Evolutionary conservation across 2,888 invertebrate species (phyloP).

Genomic region (Campoplex capitator): DNA sequence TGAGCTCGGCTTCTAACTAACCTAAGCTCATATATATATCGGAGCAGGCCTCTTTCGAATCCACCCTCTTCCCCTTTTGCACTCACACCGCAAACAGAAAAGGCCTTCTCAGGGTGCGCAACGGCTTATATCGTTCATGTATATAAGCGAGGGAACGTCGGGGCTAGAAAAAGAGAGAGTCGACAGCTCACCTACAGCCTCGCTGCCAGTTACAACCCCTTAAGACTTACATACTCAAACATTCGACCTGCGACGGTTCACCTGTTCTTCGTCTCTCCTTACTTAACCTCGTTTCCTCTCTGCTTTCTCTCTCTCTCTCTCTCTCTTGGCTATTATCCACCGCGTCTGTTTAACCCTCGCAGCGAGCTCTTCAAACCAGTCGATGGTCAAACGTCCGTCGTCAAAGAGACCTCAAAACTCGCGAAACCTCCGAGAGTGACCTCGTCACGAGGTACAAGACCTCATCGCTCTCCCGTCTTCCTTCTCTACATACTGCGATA

Average conservation of each 20-base stretch:
- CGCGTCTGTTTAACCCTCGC: slow-evolving; percentile 30
- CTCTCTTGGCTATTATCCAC: slow-evolving; percentile 33
- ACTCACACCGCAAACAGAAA: slow-evolving; percentile 13
- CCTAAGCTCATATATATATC: slow-evolving; percentile 24
- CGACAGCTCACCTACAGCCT: slow-evolving; percentile 48
- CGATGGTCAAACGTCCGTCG: slow-evolving; percentile 43
- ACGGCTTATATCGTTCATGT: slow-evolving; percentile 18
- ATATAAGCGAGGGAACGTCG: slow-evolving; percentile 19
- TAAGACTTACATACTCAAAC: slow-evolving; percentile 64
- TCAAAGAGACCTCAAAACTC: slow-evolving; percentile 34
- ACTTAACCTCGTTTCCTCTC: slow-evolving; percentile 9
- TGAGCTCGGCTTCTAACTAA: slow-evolving; percentile 39
- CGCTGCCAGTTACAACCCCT: slow-evolving; percentile 63
- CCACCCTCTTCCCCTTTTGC: slow-evolving; percentile 15
- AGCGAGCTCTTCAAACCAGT: slow-evolving; percentile 24
- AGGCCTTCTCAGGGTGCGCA: slow-evolving; percentile 44
- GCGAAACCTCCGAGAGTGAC: slow-evolving; percentile 8
- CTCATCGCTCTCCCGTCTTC: background rate
- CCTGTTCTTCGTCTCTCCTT: slow-evolving; percentile 32
- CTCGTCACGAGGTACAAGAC: background rate
- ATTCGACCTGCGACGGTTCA: slow-evolving; percentile 58
- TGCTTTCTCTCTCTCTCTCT: background rate
- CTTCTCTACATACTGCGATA: background rate
- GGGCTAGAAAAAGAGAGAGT: slow-evolving; percentile 37
- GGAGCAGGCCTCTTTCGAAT: slow-evolving; percentile 43